Evolutionary conservation across 1,140 invertebrate species (phyloP), one percentile per base, ranked within the genome.

Genomic region (Tetraneura akinire): DNA sequence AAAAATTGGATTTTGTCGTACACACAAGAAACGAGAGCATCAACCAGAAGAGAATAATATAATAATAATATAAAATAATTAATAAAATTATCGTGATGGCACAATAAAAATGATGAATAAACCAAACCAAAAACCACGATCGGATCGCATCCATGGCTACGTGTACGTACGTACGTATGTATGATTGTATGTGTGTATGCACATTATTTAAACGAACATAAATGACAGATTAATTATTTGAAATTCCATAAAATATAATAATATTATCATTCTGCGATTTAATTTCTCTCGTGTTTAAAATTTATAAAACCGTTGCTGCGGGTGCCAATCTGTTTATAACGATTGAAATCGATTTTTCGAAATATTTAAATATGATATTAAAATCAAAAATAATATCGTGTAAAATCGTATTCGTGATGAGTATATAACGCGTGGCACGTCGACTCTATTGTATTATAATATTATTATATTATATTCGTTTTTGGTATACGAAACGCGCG

Each of bases 121-220:
- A 29, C 23, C 23, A 60, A 60, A 60, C 57, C 26, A 26, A 57
- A 57, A 57, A 23, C 21, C 57, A 6, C 23, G 0, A 1, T 26
- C n/a, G n/a, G n/a, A n/a, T n/a, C n/a, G n/a, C n/a, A n/a, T n/a
- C n/a, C n/a, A n/a, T n/a, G n/a, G n/a, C 57, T 60, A 60, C 23
- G n/a, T n/a, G n/a, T n/a, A n/a, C n/a, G n/a, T n/a, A n/a, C n/a
- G n/a, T n/a, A n/a, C n/a, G n/a, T 60, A 8, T 37, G 32, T 37
- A 37, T 37, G 3, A 37, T 37, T 4, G 32, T 37, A 37, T 60
- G 16, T 26, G 5, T 26, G 23, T 60, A 16, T 29, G 16, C 57
- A 60, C 57, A 60, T 29, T 60, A 60, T 16, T 26, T 29, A 60
- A 29, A 60, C 26, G 16, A 60, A 60, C 57, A 60, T 21, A 60